A percentile compares a stretch with the other conserved stretches of the same genome.
These are phyloP conservation scores for Acipenser ruthenus DNA, from an alignment of 2,797 vertebrate genomes.

Conservation along the genomic window DNA sequence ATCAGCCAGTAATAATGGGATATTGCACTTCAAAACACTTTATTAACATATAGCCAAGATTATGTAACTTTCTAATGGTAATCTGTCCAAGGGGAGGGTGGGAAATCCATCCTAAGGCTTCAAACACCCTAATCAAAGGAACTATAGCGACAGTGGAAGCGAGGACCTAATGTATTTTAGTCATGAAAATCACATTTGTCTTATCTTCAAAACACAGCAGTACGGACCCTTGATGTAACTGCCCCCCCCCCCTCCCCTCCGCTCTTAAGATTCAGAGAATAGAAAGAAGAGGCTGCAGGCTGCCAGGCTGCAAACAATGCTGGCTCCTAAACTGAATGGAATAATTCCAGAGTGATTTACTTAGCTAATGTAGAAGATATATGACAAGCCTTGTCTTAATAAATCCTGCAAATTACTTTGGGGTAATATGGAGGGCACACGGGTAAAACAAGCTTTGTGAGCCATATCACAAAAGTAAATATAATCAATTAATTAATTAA, in stretches of 20 bases:
- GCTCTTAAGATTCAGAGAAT: conserved; percentile 6
- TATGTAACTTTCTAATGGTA: conserved; percentile 49
- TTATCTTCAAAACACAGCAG: conserved; percentile 19
- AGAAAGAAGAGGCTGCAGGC: not conserved
- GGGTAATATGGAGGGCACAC: too few relatives aligned
- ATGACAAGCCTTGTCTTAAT: too few relatives aligned
- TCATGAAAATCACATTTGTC: conserved; percentile 12
- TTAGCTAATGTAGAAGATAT: not conserved
- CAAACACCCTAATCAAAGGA: conserved; percentile 36
- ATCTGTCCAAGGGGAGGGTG: conserved; percentile 42
- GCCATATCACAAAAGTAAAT: too few relatives aligned
- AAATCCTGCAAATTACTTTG: too few relatives aligned
- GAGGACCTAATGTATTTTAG: conserved; percentile 37
- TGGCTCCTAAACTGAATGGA: not conserved
- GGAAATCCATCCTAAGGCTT: conserved; percentile 33
- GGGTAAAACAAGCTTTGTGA: too few relatives aligned
- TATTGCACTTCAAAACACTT: conserved; percentile 41
- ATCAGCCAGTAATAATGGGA: conserved; percentile 56
- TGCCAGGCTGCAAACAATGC: not conserved
- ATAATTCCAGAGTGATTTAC: not conserved
- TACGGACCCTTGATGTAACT: conserved; percentile 1
- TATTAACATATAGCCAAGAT: conserved; percentile 42
- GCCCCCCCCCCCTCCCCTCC: not conserved
- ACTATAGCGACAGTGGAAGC: conserved; percentile 34
- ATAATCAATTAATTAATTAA: too few relatives aligned